A percentile compares a stretch with the other conserved stretches of the same genome.
Evolutionary conservation across 1,140 invertebrate genomes (phyloP).

Genomic region (Sycophila sp.): DNA sequence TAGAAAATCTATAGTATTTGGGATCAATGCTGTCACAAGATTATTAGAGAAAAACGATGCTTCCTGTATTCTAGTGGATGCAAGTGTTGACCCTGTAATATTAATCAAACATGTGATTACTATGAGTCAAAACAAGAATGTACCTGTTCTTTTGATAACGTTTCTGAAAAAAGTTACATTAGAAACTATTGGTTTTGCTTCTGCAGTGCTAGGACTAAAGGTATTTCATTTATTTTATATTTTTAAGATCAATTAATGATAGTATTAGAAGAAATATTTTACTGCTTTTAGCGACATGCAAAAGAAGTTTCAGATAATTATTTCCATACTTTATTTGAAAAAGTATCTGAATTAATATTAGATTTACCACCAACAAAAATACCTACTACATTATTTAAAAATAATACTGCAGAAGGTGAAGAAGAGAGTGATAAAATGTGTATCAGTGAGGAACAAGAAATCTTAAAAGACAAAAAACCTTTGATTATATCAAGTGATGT

Average conservation of each 20-base stretch:
- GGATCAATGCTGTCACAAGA: constrained; percentile 58
- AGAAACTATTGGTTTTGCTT: constrained; percentile 52
- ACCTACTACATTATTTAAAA: constrained; percentile 22
- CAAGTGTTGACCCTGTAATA: constrained; percentile 52
- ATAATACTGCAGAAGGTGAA: background rate
- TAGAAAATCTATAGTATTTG: constrained; percentile 54
- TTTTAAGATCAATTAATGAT: background rate
- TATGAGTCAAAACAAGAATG: constrained; percentile 55
- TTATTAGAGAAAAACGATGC: constrained; percentile 55
- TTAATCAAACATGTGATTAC: constrained; percentile 58
- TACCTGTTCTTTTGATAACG: constrained; percentile 54
- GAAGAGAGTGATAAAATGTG: background rate
- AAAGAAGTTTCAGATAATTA: constrained; percentile 36
- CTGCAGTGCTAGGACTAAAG: constrained; percentile 54
- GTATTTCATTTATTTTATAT: constrained; percentile 41
- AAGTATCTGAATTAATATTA: constrained; percentile 41
- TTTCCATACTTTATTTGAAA: constrained; percentile 45
- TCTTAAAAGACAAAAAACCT: constrained; percentile 4
- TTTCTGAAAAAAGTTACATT: constrained; percentile 51
- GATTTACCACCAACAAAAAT: constrained; percentile 29
- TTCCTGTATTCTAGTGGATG: constrained; percentile 55
- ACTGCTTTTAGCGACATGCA: constrained; percentile 39
- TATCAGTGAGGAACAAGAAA: background rate
- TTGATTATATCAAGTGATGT: constrained; percentile 2
- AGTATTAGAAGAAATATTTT: background rate